Evolutionary conservation across 2,797 vertebrate genomes (phyloP).

Genomic region (Mus caroli): DNA sequence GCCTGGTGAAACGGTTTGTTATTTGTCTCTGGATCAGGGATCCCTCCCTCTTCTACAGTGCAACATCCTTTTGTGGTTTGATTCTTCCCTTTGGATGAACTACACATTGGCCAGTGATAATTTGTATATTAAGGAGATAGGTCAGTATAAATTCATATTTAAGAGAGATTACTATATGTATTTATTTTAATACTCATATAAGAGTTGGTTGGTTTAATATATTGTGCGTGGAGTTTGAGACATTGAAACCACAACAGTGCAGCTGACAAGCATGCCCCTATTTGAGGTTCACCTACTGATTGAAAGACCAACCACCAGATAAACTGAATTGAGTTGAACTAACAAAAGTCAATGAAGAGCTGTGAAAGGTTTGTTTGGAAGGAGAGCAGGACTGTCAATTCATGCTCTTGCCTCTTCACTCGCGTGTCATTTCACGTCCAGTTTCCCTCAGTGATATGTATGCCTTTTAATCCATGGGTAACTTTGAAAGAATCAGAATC

Average conservation of each 20-base stretch:
- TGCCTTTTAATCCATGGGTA: neutral
- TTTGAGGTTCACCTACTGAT: accelerated
- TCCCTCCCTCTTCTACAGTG: neutral
- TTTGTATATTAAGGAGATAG: neutral
- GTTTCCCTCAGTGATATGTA: neutral
- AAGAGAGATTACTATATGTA: neutral
- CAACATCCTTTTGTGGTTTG: neutral
- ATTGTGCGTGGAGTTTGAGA: no score
- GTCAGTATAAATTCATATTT: neutral
- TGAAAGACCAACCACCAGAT: neutral
- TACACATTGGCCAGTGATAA: neutral
- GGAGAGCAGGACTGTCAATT: no score
- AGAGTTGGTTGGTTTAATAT: neutral
- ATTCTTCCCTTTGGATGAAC: neutral
- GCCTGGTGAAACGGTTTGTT: neutral
- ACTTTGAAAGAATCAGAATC: neutral
- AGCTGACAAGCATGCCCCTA: accelerated
- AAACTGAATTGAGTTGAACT: neutral
- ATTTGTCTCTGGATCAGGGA: no score
- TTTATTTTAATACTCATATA: neutral
- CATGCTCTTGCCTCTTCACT: neutral
- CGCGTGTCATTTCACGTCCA: neutral
- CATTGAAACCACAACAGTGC: neutral
- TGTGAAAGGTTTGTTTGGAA: neutral
- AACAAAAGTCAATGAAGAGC: neutral